phyloP scores from a whole-genome alignment of 2,113 vertebrate genomes.

The Nothocercus nigrocapillus region DNA sequence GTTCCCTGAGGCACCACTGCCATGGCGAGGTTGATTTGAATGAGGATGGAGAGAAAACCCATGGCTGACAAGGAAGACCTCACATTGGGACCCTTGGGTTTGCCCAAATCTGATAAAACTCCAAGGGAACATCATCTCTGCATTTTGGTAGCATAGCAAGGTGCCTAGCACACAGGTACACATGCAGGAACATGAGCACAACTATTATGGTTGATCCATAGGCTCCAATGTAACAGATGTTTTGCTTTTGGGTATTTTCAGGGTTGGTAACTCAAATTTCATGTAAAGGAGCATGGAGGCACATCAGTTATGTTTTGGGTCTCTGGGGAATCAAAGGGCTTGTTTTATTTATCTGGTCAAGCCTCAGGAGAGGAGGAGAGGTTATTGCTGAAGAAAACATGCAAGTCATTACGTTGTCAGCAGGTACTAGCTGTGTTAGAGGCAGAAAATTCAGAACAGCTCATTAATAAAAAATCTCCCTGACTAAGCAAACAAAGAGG shows the following conservation, averaged over 20 bases:
- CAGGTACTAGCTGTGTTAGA: neutral
- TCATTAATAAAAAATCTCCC: neutral
- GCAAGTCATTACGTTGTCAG: neutral
- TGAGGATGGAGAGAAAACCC: fast-evolving
- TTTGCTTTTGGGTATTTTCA: neutral
- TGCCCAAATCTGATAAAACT: neutral
- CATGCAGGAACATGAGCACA: neutral
- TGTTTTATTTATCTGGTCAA: neutral
- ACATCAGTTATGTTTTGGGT: fast-evolving
- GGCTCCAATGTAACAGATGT: fast-evolving
- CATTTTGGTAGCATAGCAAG: neutral
- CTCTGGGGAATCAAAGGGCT: neutral
- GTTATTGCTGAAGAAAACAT: neutral
- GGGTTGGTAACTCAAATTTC: neutral
- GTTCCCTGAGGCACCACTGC: fast-evolving
- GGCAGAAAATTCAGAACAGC: neutral
- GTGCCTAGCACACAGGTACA: neutral
- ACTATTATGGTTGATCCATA: neutral
- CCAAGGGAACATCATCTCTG: neutral
- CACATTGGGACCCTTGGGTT: fast-evolving
- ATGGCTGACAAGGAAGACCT: neutral
- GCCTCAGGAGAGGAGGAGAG: neutral
- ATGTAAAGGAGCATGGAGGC: fast-evolving
- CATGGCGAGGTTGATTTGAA: neutral
- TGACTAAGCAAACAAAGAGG: neutral